Percentiles rank a stretch among this genome's conserved stretches.
Evolutionary conservation across 2,113 vertebrate genomes (phyloP).

Genomic region (Probosciger aterrimus): DNA sequence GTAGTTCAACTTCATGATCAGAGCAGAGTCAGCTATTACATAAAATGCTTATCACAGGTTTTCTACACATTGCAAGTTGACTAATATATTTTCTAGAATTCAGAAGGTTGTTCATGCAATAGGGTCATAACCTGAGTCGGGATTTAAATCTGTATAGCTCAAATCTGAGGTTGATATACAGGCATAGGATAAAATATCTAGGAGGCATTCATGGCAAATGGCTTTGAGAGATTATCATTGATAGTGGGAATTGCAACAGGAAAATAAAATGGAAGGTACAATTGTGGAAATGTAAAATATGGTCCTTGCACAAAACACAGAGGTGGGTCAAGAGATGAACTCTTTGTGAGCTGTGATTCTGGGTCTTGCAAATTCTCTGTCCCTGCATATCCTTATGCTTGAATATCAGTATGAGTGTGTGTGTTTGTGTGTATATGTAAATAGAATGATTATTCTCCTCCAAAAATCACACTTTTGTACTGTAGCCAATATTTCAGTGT

Average conservation of each 20-base stretch:
- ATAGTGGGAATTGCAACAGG: background rate
- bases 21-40: background rate
- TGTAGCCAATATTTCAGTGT: background rate
- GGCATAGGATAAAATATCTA: background rate
- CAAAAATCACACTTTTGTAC: background rate
- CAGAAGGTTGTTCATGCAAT: background rate
- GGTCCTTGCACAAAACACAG: background rate
- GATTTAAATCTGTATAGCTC: background rate
- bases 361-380: background rate
- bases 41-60: background rate
- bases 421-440: accelerated
- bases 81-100: background rate
- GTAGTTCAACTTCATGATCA: background rate
- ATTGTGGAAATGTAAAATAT: background rate
- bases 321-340: background rate
- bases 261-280: background rate
- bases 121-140: background rate
- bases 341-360: background rate
- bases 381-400: background rate
- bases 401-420: background rate
- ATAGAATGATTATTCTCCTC: background rate
- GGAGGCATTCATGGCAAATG: accelerated
- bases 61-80: background rate
- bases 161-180: background rate
- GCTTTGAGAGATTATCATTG: background rate